A percentile compares a stretch with the other conserved stretches of the same genome.
phyloP scores from a whole-genome alignment of 2,888 invertebrate species.

The Watsonalla cultraria region DNA sequence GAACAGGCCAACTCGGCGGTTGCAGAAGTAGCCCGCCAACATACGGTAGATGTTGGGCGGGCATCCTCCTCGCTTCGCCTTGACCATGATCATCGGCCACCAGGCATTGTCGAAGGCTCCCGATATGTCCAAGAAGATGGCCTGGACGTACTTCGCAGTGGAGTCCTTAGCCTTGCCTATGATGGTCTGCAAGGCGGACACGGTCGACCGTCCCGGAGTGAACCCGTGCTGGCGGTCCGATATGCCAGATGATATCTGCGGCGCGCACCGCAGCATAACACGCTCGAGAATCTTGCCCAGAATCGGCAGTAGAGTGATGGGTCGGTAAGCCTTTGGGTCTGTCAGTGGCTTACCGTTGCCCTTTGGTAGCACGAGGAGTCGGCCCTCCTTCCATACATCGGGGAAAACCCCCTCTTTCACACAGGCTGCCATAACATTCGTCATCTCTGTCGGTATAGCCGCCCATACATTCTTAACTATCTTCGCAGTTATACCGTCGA shows the following conservation, averaged over 20 bases:
- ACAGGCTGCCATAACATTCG: not conserved
- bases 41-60: conserved; percentile 20
- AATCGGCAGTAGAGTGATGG: conserved; percentile 26
- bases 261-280: conserved; percentile 16
- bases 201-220: no score
- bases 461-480: not conserved
- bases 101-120: conserved; percentile 34
- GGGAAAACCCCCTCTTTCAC: conserved; percentile 10
- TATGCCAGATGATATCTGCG: no score
- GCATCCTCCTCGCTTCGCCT: conserved; percentile 14
- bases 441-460: not conserved
- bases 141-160: conserved; percentile 29
- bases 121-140: conserved; percentile 26
- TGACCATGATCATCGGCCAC: conserved; percentile 34
- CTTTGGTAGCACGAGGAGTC: conserved; percentile 16
- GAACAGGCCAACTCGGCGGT: conserved; percentile 14
- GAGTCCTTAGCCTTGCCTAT: no score
- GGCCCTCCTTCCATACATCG: conserved; percentile 14
- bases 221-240: no score
- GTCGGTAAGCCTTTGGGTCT: conserved; percentile 28
- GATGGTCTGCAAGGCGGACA: no score
- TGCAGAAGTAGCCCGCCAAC: conserved; percentile 21
- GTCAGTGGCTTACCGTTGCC: conserved; percentile 11
- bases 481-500: not conserved
- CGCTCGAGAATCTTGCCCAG: conserved; percentile 33